phyloP scores from a whole-genome alignment of 2,888 invertebrate genomes.

The Melipona bicolor region DNA sequence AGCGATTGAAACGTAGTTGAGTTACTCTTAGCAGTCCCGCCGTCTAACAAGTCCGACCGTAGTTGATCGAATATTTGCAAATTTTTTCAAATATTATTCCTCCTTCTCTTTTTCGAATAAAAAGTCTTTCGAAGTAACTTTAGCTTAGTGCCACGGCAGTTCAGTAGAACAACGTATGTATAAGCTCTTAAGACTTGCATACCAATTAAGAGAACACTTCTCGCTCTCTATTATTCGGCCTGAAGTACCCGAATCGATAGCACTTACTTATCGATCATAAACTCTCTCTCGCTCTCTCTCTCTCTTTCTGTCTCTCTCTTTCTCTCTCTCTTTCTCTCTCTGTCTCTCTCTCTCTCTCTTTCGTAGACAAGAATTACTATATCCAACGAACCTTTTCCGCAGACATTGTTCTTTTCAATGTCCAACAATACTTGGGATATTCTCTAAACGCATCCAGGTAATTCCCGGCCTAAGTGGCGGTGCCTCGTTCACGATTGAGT shows the following conservation, averaged over 20 bases:
- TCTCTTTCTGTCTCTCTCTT: too few relatives aligned
- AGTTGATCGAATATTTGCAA: conserved; percentile 21
- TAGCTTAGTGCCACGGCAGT: conserved; percentile 62
- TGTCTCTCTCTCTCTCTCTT: too few relatives aligned
- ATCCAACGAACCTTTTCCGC: conserved; percentile 51
- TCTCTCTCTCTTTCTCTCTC: background rate
- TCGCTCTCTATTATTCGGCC: conserved; percentile 64
- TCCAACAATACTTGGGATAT: conserved; percentile 26
- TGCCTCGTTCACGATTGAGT: conserved; percentile 54
- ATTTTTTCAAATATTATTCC: conserved; percentile 10
- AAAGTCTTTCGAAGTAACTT: conserved; percentile 59
- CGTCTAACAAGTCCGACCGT: conserved; percentile 27
- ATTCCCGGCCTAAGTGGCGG: conserved; percentile 72
- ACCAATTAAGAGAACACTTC: conserved; percentile 69
- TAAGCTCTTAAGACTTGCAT: conserved; percentile 69
- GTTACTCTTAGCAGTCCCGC: conserved; percentile 43
- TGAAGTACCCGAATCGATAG: conserved; percentile 67
- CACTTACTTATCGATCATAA: conserved; percentile 67
- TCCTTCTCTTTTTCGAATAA: conserved; percentile 21
- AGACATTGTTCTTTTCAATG: conserved; percentile 57
- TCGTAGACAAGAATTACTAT: conserved; percentile 56
- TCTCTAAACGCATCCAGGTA: conserved; percentile 70
- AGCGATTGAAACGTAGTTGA: conserved; percentile 54
- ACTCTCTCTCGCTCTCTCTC: conserved; percentile 24
- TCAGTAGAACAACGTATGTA: conserved; percentile 64